Percentiles rank a stretch among this genome's conserved stretches.
These are phyloP conservation scores for Alosa sapidissima DNA, from an alignment of 2,797 vertebrate genomes.

Conservation along the genomic window DNA sequence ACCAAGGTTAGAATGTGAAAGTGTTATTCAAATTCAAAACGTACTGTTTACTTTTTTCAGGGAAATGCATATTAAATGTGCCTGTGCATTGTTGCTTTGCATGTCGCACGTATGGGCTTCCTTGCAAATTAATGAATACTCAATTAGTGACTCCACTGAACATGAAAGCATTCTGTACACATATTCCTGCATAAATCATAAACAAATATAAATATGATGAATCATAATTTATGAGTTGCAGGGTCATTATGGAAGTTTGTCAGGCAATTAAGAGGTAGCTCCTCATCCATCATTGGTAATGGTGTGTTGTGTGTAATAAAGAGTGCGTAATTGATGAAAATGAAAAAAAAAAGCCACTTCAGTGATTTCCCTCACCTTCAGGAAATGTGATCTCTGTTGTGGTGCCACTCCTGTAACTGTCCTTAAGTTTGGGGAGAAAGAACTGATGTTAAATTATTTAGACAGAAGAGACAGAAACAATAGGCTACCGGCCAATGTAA, in stretches of 20 bases:
- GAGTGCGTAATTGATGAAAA: constrained; percentile 31
- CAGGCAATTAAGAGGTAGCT: neutral
- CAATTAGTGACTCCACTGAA: constrained; percentile 4
- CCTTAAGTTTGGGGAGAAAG: constrained; percentile 40
- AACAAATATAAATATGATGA: neutral
- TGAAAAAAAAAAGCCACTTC: constrained; percentile 32
- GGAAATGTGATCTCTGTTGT: constrained; percentile 12
- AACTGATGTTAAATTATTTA: constrained; percentile 53
- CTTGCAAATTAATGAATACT: neutral
- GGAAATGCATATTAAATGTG: neutral
- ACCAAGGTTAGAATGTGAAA: neutral
- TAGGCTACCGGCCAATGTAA: too few relatives aligned
- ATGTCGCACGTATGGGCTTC: neutral
- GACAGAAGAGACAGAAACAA: constrained; percentile 52
- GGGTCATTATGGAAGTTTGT: neutral
- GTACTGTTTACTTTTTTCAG: neutral
- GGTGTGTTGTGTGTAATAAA: constrained; percentile 20
- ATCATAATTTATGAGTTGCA: neutral
- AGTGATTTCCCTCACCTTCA: constrained; percentile 23
- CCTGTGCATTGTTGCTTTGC: neutral
- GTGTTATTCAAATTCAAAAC: neutral
- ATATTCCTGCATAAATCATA: neutral
- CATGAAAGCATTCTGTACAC: neutral
- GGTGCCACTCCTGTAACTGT: constrained; percentile 27
- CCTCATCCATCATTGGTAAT: neutral